Conservation (phyloP, 2,888 invertebrate species). For the Carterocephalus palaemon region DNA sequence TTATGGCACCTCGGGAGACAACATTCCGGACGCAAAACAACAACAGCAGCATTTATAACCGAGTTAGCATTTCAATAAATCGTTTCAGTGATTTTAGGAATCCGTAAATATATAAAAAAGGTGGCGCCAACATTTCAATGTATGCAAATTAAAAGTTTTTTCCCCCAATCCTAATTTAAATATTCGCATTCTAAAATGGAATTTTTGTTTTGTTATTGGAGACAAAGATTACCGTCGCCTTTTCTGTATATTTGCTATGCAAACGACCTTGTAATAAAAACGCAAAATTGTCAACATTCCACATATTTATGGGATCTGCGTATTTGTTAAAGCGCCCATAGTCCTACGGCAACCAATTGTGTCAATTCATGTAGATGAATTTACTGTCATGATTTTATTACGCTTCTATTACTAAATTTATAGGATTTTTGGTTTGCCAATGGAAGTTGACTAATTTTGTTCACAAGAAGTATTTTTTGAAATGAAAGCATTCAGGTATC, state of each 20-base stretch:
- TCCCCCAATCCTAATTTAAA: slow-evolving; percentile 21
- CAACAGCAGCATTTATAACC: slow-evolving; percentile 8
- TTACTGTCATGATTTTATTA: too few species aligned
- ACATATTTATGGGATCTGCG: not conserved
- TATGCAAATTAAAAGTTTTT: slow-evolving; percentile 22
- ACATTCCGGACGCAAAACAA: slow-evolving; percentile 4
- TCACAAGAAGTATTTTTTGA: too few species aligned
- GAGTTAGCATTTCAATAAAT: slow-evolving; percentile 39
- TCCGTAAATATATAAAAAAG: slow-evolving; percentile 40
- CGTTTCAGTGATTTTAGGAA: slow-evolving; percentile 43
- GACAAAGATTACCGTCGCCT: not conserved
- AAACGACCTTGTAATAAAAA: slow-evolving; percentile 9
- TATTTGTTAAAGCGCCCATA: too few species aligned
- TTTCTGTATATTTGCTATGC: slow-evolving; percentile 1
- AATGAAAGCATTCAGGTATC: too few species aligned
- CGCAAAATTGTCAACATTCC: not conserved
- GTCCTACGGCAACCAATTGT: too few species aligned
- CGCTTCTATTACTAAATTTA: too few species aligned
- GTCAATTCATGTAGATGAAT: too few species aligned
- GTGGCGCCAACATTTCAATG: slow-evolving; percentile 51
- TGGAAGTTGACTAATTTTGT: too few species aligned
- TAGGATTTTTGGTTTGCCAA: too few species aligned
- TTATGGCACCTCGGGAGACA: too few species aligned
- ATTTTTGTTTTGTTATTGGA: slow-evolving; percentile 17
- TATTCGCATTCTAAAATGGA: slow-evolving; percentile 21